phyloP scores from a whole-genome alignment of 2,888 invertebrate genomes.

The Andrena dorsata region DNA sequence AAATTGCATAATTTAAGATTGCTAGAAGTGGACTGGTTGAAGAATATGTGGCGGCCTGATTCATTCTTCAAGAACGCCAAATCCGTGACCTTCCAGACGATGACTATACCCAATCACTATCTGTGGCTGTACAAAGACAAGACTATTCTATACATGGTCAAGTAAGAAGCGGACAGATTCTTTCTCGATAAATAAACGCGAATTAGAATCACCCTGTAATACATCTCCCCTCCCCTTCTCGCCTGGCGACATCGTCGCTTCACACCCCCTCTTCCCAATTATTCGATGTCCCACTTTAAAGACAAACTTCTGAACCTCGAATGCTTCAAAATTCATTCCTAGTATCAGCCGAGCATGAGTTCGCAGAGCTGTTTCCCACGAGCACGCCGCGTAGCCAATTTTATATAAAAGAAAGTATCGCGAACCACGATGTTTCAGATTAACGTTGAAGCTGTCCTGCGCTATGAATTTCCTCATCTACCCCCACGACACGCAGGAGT shows the following conservation, averaged over 20 bases:
- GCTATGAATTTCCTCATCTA: conserved; percentile 98
- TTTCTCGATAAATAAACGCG: not conserved
- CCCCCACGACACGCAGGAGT: conserved; percentile 97
- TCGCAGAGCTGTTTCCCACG: too few relatives aligned
- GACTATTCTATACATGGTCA: conserved; percentile 94
- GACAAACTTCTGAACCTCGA: too few relatives aligned
- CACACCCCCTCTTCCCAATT: too few relatives aligned
- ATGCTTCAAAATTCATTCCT: too few relatives aligned
- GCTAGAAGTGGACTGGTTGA: conserved; percentile 95
- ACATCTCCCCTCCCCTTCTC: not conserved
- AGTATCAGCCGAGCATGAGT: too few relatives aligned
- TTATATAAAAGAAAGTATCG: not conserved
- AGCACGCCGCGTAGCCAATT: not conserved
- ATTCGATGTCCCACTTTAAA: too few relatives aligned
- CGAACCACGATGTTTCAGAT: conserved; percentile 83
- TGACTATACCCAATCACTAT: conserved; percentile 98
- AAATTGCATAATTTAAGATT: conserved; percentile 85
- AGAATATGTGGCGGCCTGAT: conserved; percentile 97
- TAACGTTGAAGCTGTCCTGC: conserved; percentile 94
- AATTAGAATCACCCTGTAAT: not conserved
- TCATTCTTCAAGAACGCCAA: conserved; percentile 98
- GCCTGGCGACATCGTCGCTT: too few relatives aligned
- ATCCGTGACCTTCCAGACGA: conserved; percentile 96
- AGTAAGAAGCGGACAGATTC: conserved; percentile 86
- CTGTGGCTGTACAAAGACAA: conserved; percentile 96